Conservation (phyloP, 1,140 invertebrate genomes). For the Phocides pigmalion region DNA sequence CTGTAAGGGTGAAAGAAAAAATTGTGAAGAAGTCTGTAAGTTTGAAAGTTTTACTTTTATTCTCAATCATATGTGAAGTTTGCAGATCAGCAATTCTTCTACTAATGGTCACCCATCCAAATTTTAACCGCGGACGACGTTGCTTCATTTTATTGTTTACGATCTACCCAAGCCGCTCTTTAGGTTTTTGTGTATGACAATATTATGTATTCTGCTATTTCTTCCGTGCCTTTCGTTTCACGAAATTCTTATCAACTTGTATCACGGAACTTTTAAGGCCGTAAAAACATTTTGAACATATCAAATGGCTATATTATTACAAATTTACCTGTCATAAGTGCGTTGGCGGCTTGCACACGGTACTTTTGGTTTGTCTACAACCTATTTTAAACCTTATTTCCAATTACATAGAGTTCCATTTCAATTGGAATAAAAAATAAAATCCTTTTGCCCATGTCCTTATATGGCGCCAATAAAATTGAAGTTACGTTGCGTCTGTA, state of each 20-base stretch:
- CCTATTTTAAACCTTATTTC: constrained; percentile 38
- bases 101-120: too few species aligned
- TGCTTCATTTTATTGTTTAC: too few species aligned
- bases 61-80: too few species aligned
- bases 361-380: constrained; percentile 42
- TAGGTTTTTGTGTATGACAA: too few species aligned
- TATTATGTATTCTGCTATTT: too few species aligned
- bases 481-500: constrained; percentile 48
- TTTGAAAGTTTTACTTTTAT: too few species aligned
- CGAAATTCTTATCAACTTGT: not conserved
- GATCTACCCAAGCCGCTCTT: too few species aligned
- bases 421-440: constrained; percentile 27
- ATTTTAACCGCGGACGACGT: too few species aligned
- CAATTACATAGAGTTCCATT: constrained; percentile 24
- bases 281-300: constrained; percentile 43
- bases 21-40: too few species aligned
- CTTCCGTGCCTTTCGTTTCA: not conserved
- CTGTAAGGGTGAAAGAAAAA: too few species aligned
- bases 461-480: constrained; percentile 59
- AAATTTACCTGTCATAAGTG: constrained; percentile 53
- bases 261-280: constrained; percentile 13
- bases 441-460: constrained; percentile 50
- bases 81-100: too few species aligned
- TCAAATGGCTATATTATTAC: constrained; percentile 48
- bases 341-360: constrained; percentile 64